These are phyloP conservation scores for Abscondita cerata DNA, from an alignment of 2,888 invertebrate genomes.

Conservation along the genomic window DNA sequence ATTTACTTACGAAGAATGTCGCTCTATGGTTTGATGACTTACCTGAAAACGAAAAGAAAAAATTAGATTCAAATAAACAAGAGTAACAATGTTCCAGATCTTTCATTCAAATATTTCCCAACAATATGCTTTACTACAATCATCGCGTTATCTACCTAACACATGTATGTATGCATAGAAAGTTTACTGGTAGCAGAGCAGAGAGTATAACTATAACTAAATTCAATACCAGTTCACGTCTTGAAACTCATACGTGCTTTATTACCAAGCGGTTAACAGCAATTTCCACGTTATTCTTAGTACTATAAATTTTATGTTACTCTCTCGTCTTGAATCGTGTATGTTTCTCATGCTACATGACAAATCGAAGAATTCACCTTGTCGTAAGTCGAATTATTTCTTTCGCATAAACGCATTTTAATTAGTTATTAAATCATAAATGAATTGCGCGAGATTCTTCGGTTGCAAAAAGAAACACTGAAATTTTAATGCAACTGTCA, in stretches of 20 bases:
- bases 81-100: conserved; percentile 19
- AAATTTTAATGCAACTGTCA: no score
- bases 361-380: conserved; percentile 1
- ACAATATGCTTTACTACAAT: conserved; percentile 42
- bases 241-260: conserved; percentile 18
- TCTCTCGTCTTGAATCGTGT: not conserved
- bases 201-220: conserved; percentile 16
- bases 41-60: no score
- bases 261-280: conserved; percentile 11
- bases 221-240: conserved; percentile 30
- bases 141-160: conserved; percentile 44
- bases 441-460: no score
- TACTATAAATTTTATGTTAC: conserved; percentile 4
- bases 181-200: conserved; percentile 29
- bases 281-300: conserved; percentile 13
- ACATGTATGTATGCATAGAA: conserved; percentile 46
- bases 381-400: not conserved
- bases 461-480: no score
- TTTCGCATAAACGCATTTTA: no score
- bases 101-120: conserved; percentile 38
- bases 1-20: no score
- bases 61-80: no score
- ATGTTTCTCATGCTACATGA: not conserved
- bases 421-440: no score
- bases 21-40: no score